Percentiles rank a stretch among this genome's conserved stretches.
These are phyloP conservation scores for Halcyon malimbica DNA, from an alignment of 2,113 vertebrate species.

Conservation along the genomic window DNA sequence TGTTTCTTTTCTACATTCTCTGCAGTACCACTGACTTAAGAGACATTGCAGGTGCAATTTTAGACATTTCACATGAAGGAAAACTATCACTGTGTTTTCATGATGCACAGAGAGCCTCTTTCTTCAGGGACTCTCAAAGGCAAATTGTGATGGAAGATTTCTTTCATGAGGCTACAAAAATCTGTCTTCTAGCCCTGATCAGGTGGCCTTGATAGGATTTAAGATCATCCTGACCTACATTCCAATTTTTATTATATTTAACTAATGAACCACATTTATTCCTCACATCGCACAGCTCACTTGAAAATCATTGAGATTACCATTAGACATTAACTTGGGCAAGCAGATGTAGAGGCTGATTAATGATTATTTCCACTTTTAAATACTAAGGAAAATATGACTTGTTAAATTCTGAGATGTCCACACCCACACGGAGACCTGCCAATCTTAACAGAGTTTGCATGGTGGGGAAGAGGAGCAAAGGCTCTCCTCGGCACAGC, in stretches of 20 bases:
- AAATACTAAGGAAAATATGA: not conserved
- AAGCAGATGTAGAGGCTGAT: not conserved
- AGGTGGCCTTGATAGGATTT: not conserved
- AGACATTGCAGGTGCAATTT: not conserved
- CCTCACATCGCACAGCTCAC: not conserved
- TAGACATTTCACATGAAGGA: not conserved
- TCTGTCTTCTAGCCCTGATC: not conserved
- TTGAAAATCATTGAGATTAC: not conserved
- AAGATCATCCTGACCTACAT: not conserved
- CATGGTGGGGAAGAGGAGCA: not conserved
- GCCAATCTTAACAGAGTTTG: not conserved
- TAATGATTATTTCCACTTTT: not conserved
- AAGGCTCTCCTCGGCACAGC: not conserved
- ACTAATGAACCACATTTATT: not conserved
- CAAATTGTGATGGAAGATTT: not conserved
- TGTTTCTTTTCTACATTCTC: not conserved
- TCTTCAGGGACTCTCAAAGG: not conserved
- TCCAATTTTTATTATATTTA: not conserved
- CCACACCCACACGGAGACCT: fast-evolving
- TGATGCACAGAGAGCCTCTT: not conserved
- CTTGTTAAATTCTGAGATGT: not conserved
- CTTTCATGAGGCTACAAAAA: not conserved
- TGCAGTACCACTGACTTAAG: not conserved
- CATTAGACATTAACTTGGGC: not conserved
- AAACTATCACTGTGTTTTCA: not conserved